Percentiles rank a stretch among this genome's conserved stretches.
Evolutionary conservation across 2,113 vertebrate genomes (phyloP).

Genomic region (Circaetus gallicus): DNA sequence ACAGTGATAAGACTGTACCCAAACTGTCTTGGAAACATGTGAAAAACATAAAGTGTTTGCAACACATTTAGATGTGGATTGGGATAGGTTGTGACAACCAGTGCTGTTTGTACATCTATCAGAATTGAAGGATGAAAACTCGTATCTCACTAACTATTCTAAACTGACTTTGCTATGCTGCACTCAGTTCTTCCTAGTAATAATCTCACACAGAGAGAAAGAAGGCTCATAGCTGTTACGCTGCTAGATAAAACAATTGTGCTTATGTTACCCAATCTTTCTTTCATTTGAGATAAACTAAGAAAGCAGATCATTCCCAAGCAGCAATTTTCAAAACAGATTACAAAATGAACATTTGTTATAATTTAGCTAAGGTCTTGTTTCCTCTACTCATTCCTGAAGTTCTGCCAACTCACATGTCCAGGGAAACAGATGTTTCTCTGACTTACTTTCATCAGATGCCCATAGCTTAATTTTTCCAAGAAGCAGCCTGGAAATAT

Average conservation of each 20-base stretch:
- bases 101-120: neutral
- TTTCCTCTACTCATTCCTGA: conserved; percentile 38
- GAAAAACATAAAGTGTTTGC: neutral
- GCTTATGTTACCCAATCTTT: neutral
- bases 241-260: neutral
- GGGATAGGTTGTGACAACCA: neutral
- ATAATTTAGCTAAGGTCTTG: conserved; percentile 43
- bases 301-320: neutral
- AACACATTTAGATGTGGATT: neutral
- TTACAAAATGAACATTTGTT: conserved; percentile 53
- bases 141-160: neutral
- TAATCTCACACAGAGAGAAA: neutral
- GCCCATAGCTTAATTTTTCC: conserved; percentile 1
- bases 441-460: conserved; percentile 50
- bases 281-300: neutral
- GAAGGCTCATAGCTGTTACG: fast-evolving
- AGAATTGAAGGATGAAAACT: neutral
- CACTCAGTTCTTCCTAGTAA: neutral
- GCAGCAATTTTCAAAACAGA: conserved; percentile 14
- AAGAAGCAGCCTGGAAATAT: neutral
- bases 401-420: conserved; percentile 29
- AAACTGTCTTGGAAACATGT: neutral
- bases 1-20: neutral
- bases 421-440: conserved; percentile 46
- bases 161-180: neutral